A percentile compares a stretch with the other conserved stretches of the same genome.
These are phyloP conservation scores for Dasyurus viverrinus DNA, from an alignment of 2,113 vertebrate genomes.

Conservation along the genomic window DNA sequence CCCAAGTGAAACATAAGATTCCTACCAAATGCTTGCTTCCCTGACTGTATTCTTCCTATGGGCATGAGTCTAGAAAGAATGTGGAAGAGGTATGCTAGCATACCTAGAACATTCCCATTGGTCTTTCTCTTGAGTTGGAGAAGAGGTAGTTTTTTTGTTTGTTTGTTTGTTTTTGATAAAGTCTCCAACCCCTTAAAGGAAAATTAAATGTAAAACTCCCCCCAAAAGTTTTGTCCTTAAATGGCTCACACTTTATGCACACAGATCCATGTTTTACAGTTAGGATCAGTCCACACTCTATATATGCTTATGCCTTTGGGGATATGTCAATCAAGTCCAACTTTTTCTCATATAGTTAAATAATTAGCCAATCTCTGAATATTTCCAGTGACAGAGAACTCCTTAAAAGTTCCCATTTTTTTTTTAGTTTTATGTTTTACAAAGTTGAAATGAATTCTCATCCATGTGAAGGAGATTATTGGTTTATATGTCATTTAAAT, in stretches of 20 bases:
- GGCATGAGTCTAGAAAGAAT: neutral
- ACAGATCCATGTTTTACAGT: neutral
- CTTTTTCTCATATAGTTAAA: neutral
- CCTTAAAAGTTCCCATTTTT: neutral
- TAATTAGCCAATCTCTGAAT: neutral
- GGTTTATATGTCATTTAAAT: neutral
- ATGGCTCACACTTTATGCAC: neutral
- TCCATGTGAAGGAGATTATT: neutral
- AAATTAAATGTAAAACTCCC: neutral
- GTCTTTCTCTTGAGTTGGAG: neutral
- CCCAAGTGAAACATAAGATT: neutral
- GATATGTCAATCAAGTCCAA: neutral
- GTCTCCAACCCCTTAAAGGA: neutral
- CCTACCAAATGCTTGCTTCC: neutral
- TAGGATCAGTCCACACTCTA: neutral
- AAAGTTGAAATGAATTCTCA: neutral
- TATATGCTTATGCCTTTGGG: neutral
- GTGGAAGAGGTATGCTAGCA: neutral
- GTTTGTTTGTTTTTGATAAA: neutral
- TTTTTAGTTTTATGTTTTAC: neutral
- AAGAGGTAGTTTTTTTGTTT: neutral
- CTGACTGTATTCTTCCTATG: neutral
- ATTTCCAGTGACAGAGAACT: neutral
- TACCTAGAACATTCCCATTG: neutral
- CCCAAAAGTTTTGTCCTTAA: neutral